A percentile compares a stretch with the other conserved stretches of the same genome.
Conservation (phyloP, 2,888 invertebrate genomes). For the Ypsolopha scabrella region DNA sequence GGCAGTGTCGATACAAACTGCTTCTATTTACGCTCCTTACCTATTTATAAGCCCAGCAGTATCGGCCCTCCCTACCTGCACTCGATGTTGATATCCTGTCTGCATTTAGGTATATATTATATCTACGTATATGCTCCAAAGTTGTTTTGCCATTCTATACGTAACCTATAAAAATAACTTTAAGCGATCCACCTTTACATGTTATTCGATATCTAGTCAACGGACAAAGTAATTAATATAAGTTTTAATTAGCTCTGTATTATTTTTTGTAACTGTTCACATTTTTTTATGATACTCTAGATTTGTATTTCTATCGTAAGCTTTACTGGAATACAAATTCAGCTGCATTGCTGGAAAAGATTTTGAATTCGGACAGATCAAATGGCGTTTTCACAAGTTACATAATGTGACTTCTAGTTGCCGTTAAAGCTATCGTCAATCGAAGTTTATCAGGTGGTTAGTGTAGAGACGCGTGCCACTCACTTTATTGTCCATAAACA, state of each 20-base stretch:
- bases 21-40: constrained; percentile 66
- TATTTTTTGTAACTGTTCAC: not conserved
- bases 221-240: too few species aligned
- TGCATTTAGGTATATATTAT: not conserved
- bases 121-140: not conserved
- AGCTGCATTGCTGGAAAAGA: not conserved
- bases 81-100: constrained; percentile 10
- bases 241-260: too few species aligned
- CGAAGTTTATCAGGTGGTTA: constrained; percentile 35
- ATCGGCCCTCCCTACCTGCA: constrained; percentile 54
- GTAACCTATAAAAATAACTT: too few species aligned
- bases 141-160: too few species aligned
- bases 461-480: constrained; percentile 51
- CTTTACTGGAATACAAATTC: not conserved
- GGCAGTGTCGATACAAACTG: constrained; percentile 57
- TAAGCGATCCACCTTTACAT: too few species aligned
- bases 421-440: constrained; percentile 21
- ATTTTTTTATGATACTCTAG: not conserved
- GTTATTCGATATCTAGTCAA: too few species aligned
- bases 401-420: not conserved
- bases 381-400: not conserved
- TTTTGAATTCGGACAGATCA: not conserved
- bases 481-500: constrained; percentile 65
- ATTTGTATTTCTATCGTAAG: not conserved
- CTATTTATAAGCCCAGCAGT: constrained; percentile 60